Conservation (phyloP, 2,888 invertebrate genomes). For the Polydrusus pterygomalis region DNA sequence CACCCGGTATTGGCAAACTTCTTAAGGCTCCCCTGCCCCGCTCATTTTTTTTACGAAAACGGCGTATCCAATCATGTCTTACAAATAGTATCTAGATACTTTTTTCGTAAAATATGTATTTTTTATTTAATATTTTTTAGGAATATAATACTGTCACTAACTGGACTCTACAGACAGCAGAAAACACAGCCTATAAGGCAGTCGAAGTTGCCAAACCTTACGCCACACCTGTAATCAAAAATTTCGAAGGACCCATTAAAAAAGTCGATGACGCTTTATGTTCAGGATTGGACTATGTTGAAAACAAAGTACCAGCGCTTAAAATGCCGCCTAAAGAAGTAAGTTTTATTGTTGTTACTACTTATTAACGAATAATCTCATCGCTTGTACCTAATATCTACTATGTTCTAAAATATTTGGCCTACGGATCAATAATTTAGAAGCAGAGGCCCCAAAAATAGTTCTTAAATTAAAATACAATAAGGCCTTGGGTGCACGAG, state of each 20-base stretch:
- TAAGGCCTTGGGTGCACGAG: too few species aligned
- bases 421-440: too few species aligned
- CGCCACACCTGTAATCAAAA: conserved; percentile 73
- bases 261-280: conserved; percentile 75
- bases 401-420: too few species aligned
- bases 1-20: too few species aligned
- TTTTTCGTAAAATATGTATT: too few species aligned
- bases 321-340: conserved; percentile 76
- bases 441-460: too few species aligned
- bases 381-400: neutral
- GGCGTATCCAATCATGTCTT: too few species aligned
- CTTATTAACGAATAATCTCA: conserved; percentile 31
- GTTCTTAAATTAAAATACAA: too few species aligned
- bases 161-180: conserved; percentile 76
- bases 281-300: conserved; percentile 75
- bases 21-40: too few species aligned
- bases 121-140: conserved; percentile 59
- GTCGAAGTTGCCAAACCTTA: conserved; percentile 74
- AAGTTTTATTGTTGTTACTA: conserved; percentile 49
- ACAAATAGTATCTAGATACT: too few species aligned
- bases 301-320: conserved; percentile 75
- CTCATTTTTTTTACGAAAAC: too few species aligned
- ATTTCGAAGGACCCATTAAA: conserved; percentile 74
- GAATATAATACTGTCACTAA: conserved; percentile 74
- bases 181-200: conserved; percentile 74